Base-by-base conservation (phyloP, 2,113 vertebrate species). In the Grantiella picta region DNA sequence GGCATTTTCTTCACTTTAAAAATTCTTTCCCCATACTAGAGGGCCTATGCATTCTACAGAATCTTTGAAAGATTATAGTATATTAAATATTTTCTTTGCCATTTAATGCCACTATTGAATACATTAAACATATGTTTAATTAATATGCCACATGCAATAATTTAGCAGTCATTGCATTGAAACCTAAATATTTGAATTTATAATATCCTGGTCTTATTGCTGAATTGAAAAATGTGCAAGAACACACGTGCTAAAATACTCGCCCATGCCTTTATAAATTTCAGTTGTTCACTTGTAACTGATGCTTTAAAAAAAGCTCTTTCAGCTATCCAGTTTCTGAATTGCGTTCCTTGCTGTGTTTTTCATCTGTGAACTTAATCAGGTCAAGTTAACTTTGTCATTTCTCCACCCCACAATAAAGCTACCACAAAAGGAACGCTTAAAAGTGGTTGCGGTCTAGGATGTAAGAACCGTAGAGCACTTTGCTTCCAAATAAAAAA, bases 1-100 rank as follows among this genome's bases (percentile, higher is more conserved):
- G 95, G 97, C 68, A 73, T 96, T 96, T 95, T 92, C 82, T 97
- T 96, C 93, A 94, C 88, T 94, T 94, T 56, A 89, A 93, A 95
- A 91, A 90, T 87, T 97, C 79, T 95, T 97, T 96, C 77, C 73
- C 86, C 31, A 0, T 79, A 88, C 71, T 80, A 83, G 77, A 96
- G 53, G 40, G 21, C 47, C 90, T 92, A 75, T 91, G 61, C 91
- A 90, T 91, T 96, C 81, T 91, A 44, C n/a, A 82, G 83, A 89
- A 79, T 88, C 94, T 90, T 94, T 85, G 80, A 95, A 97, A 90
- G 69, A 85, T 81, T 95, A 63, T 82, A 79, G 38, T 90, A 28
- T 93, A 86, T 92, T 88, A 78, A 90, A 92, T 91, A 93, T 90
- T 94, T 95, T 92, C 66, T 79, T 94, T 94, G 65, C 78, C 83